Evolutionary conservation across 2,888 invertebrate genomes (phyloP), one percentile per base, ranked within the genome.

Genomic region (Halocaridina rubra): DNA sequence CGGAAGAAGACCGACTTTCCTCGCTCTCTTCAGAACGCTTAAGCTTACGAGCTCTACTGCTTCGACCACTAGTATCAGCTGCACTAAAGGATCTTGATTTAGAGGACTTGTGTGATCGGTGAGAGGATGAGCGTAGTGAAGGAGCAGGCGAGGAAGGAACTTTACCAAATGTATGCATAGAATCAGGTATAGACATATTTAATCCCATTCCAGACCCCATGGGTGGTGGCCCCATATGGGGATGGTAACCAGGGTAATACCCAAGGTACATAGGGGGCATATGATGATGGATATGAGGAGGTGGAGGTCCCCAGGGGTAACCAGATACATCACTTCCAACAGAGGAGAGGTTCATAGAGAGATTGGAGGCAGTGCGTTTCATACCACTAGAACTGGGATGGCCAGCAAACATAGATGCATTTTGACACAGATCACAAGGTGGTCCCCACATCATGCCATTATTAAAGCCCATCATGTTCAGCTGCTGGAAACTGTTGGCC

Each of bases 51-150:
- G 78, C 81, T n/a, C 85, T 67, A 94, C 92, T 0, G 95, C 94
- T 0, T 94, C 94, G 0, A 94, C 94, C 0, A 93, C 93, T 2
- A 94, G 93, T 7, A 95, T 93, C 5, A 8, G 87, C 79, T 19
- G 81, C 81, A 39, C 80, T 88, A 71, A 85, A 86, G 27, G 88
- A 88, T 29, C 87, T 71, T 30, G 87, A 87, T 33, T 87, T 87
- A 29, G 74, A 79, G 27, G 87, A 87, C 46, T 85, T 82, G 72
- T 86, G 78, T 16, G 84, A 86, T 3, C 86, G 79, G 61, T 84
- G 84, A 5, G 86, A 86, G 8, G 85, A 78, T 33, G 85, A 88
- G 19, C 84, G 82, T 24, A 84, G 77, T 24, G 88, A 88, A 8
- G 86, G 84, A 7, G 86, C 86, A 2, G 88, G 88, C 7, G 86